Evolutionary conservation across 1,140 invertebrate genomes (phyloP).

Genomic region (Magallana angulata): DNA sequence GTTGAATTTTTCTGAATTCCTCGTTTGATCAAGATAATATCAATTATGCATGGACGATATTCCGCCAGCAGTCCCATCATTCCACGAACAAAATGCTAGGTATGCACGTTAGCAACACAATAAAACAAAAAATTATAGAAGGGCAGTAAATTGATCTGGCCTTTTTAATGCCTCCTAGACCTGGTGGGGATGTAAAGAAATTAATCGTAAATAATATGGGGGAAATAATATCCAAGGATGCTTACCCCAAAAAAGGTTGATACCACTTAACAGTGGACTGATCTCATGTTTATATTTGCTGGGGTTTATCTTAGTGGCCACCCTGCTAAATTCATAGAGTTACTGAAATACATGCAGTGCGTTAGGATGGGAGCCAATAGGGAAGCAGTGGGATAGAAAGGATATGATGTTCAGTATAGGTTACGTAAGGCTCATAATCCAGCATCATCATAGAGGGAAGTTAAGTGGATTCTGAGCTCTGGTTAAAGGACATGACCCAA

Average conservation of each 20-base stretch:
- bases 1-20: no score
- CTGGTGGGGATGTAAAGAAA: background rate
- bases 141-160: background rate
- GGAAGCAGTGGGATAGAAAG: background rate
- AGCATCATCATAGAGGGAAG: background rate
- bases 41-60: no score
- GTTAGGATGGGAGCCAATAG: background rate
- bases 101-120: no score
- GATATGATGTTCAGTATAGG: background rate
- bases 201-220: background rate
- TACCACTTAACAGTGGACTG: background rate
- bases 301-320: background rate
- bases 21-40: no score
- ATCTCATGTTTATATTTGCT: background rate
- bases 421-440: background rate
- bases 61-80: no score
- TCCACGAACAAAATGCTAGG: no score
- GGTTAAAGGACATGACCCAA: background rate
- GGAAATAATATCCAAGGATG: background rate
- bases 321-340: background rate
- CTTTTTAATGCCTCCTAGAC: background rate
- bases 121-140: no score
- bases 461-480: background rate
- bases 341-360: background rate
- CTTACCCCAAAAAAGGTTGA: background rate